phyloP scores from a whole-genome alignment of 1,140 invertebrate species.

The Brachionus rotundiformis region DNA sequence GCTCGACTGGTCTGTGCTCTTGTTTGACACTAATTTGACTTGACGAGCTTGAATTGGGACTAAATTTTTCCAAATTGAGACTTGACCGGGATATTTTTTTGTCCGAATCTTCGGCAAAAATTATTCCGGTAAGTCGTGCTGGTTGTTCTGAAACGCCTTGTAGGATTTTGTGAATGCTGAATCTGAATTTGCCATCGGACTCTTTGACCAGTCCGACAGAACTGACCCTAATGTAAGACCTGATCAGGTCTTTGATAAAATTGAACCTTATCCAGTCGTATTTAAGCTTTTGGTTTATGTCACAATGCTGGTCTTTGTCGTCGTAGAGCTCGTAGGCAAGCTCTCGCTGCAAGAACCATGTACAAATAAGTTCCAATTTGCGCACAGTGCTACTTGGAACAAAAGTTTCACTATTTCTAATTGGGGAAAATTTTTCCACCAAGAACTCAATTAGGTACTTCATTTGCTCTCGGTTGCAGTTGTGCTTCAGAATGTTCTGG shows the following conservation, averaged over 20 bases:
- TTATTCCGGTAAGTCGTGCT: neutral
- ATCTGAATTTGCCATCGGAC: neutral
- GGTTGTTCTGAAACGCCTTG: neutral
- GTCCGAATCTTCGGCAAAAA: neutral
- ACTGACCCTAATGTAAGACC: neutral
- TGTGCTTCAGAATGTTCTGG: slow-evolving; percentile 23
- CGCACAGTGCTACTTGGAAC: neutral
- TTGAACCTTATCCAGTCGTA: neutral
- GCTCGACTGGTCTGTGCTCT: neutral
- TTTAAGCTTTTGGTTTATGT: slow-evolving; percentile 48
- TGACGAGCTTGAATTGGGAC: neutral
- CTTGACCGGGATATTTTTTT: neutral
- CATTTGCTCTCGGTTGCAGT: slow-evolving; percentile 26
- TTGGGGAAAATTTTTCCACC: neutral
- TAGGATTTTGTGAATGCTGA: slow-evolving; percentile 6
- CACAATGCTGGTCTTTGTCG: slow-evolving; percentile 47
- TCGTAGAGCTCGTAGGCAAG: slow-evolving; percentile 8
- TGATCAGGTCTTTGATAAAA: neutral
- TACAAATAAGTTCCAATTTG: slow-evolving; percentile 39
- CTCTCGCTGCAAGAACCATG: slow-evolving; percentile 43
- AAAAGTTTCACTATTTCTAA: neutral
- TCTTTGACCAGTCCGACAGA: slow-evolving; percentile 12
- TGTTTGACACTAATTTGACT: neutral
- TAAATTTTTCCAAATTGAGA: neutral
- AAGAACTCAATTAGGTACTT: slow-evolving; percentile 20